Percentiles rank a stretch among this genome's conserved stretches.
Conservation (phyloP, 1,140 invertebrate species). For the Batillaria attramentaria region DNA sequence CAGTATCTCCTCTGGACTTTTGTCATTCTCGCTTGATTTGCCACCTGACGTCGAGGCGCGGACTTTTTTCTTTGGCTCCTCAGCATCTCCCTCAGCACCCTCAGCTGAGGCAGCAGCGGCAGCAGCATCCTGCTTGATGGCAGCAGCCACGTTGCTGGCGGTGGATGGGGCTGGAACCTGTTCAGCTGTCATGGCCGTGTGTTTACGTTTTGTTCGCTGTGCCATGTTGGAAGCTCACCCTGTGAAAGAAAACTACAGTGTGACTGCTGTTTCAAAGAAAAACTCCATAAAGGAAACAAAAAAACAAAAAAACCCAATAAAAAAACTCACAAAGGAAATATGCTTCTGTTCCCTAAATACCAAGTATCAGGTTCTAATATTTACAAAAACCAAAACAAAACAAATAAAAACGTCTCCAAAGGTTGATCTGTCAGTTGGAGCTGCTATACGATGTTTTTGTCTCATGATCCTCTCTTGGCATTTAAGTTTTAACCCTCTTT, state of each 20-base stretch:
- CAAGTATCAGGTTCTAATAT: neutral
- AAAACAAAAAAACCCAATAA: neutral
- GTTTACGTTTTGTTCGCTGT: constrained; percentile 52
- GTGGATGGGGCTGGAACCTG: constrained; percentile 57
- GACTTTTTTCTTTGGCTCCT: constrained; percentile 40
- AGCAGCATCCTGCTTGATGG: constrained; percentile 45
- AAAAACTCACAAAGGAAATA: neutral
- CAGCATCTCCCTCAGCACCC: constrained; percentile 26
- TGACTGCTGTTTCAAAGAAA: neutral
- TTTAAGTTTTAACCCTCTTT: no score
- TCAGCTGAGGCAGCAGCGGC: constrained; percentile 38
- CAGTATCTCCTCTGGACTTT: constrained; percentile 59
- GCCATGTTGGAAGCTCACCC: constrained; percentile 5
- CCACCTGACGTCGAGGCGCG: constrained; percentile 34
- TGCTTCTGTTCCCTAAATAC: neutral
- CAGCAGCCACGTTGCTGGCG: constrained; percentile 40
- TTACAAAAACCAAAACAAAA: neutral
- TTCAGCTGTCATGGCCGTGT: constrained; percentile 61
- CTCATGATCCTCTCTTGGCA: neutral
- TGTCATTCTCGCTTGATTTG: constrained; percentile 37
- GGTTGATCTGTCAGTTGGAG: neutral
- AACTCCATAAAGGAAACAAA: neutral
- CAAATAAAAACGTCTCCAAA: neutral
- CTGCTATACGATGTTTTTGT: neutral
- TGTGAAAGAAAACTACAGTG: neutral